Conservation (phyloP, 2,113 vertebrate species). For the Balaenoptera acutorostrata region DNA sequence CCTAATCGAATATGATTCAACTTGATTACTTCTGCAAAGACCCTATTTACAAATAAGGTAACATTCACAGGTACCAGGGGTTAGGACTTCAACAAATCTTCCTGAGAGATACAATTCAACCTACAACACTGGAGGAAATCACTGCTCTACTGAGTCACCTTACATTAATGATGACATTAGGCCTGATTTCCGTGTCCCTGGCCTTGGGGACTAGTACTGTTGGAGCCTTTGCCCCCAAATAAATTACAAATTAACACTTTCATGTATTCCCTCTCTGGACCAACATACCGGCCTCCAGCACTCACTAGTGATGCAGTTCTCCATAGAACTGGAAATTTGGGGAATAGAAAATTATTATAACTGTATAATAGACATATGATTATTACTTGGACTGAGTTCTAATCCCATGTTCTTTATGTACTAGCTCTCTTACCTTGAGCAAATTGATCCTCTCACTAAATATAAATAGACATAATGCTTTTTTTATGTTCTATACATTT, state of each 20-base stretch:
- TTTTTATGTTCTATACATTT: background rate
- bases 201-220: background rate
- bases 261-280: background rate
- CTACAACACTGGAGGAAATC: background rate
- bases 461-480: background rate
- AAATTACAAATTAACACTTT: background rate
- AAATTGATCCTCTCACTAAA: background rate
- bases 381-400: background rate
- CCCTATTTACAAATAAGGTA: background rate
- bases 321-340: background rate
- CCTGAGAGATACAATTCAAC: background rate
- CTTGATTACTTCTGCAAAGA: background rate
- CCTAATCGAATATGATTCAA: background rate
- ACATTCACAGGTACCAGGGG: background rate
- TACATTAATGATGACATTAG: background rate
- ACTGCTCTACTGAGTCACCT: background rate
- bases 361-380: background rate
- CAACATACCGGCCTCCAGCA: background rate
- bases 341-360: background rate
- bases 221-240: background rate
- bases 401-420: background rate
- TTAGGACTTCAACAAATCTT: background rate
- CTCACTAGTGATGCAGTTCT: background rate
- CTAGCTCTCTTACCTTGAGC: background rate
- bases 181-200: background rate